Base-by-base conservation (phyloP, 2,888 invertebrate species). In the Lasioglossum zephyrum region DNA sequence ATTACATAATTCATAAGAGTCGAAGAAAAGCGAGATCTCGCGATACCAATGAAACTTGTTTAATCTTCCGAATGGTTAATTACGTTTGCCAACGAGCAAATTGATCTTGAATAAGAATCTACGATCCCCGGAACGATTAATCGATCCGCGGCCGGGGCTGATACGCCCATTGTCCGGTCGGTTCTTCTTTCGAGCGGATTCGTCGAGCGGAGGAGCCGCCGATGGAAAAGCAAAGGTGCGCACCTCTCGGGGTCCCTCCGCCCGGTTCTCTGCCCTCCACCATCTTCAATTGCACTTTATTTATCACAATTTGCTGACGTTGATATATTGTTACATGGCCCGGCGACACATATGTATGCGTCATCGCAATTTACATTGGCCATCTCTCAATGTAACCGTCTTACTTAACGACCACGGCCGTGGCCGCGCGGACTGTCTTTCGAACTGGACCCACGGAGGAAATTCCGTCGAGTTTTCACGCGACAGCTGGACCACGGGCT, bases 231-330 rank as follows among this genome's bases (percentile, higher is more conserved):
- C 90, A 91, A 92, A 93, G 91, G 91, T 91, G 91, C 90, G 36
- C 90, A 5, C 5, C 36, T 22, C 70, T 87, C 77, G 86, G 70
- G 76, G 73, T 74, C 75, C 73, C 8, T 18, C 66, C 82, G 69
- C 75, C 78, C 80, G 84, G 79, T 84, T 36, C 66, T 22, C 79
- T 82, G 73, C 85, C 80, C 86, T 82, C 81, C 81, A 75, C 78
- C 91, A 82, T 88, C 93, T 91, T 93, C 93, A 93, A 94, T 94
- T 94, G 93, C 93, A 93, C 94, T 94, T 94, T 94, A 94, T 94
- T 94, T 94, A 94, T 94, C 94, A 94, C 94, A 93, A 94, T 94
- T 94, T 94, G 91, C 92, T 92, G 94, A 94, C 94, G 91, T 94
- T 94, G 94, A 94, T 94, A 92, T 93, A 94, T 94, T 92, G 92